Evolutionary conservation across 1,140 invertebrate species (phyloP).

Genomic region (Nymphalis io): DNA sequence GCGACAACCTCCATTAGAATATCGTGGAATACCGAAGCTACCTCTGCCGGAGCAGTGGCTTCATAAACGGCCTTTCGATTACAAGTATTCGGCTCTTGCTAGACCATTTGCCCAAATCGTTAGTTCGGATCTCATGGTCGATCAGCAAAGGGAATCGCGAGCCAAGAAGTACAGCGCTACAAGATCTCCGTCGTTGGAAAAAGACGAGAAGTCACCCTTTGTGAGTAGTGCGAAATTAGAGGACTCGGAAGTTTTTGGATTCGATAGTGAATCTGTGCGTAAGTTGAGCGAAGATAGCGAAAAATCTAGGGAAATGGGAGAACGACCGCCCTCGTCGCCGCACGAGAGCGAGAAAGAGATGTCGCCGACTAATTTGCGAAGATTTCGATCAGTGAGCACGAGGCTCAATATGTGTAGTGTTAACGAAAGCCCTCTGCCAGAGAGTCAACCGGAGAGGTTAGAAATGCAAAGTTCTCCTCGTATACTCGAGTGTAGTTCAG

Average conservation of each 20-base stretch:
- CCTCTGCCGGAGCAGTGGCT: conserved; percentile 71
- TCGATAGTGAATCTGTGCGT: conserved; percentile 58
- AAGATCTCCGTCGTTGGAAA: conserved; percentile 75
- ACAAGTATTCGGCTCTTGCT: conserved; percentile 64
- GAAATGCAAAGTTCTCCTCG: conserved; percentile 76
- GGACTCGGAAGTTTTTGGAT: conserved; percentile 65
- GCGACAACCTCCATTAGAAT: conserved; percentile 42
- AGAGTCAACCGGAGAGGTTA: conserved; percentile 59
- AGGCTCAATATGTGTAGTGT: conserved; percentile 73
- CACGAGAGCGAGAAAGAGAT: conserved; percentile 53
- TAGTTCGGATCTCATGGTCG: conserved; percentile 59
- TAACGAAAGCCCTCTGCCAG: conserved; percentile 56
- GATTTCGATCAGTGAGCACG: conserved; percentile 72
- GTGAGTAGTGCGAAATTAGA: conserved; percentile 57
- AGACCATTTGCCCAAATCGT: conserved; percentile 63
- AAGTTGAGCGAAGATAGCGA: conserved; percentile 52
- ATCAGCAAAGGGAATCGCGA: conserved; percentile 56
- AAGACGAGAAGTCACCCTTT: conserved; percentile 77
- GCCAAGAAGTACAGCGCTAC: conserved; percentile 75
- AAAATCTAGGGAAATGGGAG: conserved; percentile 47
- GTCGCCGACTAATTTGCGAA: conserved; percentile 64
- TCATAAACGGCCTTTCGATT: conserved; percentile 63
- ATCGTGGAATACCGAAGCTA: conserved; percentile 56
- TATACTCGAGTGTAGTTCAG: conserved; percentile 66
- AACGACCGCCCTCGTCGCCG: conserved; percentile 47